Evolutionary conservation across 2,888 invertebrate species (phyloP).

Genomic region (Thelaira solivaga): DNA sequence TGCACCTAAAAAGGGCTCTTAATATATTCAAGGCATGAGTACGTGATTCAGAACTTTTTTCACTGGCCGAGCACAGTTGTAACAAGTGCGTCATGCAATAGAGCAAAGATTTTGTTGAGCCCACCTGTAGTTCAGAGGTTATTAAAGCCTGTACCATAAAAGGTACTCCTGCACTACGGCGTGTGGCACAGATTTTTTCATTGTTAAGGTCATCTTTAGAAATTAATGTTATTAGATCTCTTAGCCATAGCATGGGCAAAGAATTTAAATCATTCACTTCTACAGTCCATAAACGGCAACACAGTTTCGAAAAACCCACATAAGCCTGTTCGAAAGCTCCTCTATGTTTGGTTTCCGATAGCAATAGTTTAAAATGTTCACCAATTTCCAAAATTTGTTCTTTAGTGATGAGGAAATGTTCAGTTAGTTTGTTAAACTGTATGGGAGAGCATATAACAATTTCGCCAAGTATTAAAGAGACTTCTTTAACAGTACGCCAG

Average conservation of each 20-base stretch:
- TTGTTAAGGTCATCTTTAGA: slow-evolving; percentile 75
- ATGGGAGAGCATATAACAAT: slow-evolving; percentile 80
- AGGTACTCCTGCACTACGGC: slow-evolving; percentile 95
- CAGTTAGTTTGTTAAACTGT: slow-evolving; percentile 64
- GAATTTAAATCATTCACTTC: slow-evolving; percentile 77
- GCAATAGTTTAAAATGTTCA: slow-evolving; percentile 82
- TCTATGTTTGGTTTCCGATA: slow-evolving; percentile 90
- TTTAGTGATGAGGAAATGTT: slow-evolving; percentile 68
- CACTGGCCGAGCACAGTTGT: slow-evolving; percentile 65
- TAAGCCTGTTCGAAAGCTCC: slow-evolving; percentile 99
- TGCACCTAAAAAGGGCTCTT: slow-evolving; percentile 87
- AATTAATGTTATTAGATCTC: slow-evolving; percentile 80
- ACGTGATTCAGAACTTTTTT: slow-evolving; percentile 77
- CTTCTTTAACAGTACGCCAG: slow-evolving; percentile 96
- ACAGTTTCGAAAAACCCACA: slow-evolving; percentile 89
- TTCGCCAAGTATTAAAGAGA: slow-evolving; percentile 83
- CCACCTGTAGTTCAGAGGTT: slow-evolving; percentile 84
- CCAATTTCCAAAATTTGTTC: slow-evolving; percentile 81
- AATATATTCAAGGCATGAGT: slow-evolving; percentile 93
- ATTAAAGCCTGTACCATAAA: slow-evolving; percentile 90
- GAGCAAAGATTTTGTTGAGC: slow-evolving; percentile 80
- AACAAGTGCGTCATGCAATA: slow-evolving; percentile 80
- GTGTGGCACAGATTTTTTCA: slow-evolving; percentile 85
- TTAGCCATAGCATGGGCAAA: slow-evolving; percentile 83
- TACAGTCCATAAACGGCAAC: slow-evolving; percentile 80